These are phyloP conservation scores for Columba guinea DNA, from an alignment of 2,797 vertebrate species.

Conservation along the genomic window DNA sequence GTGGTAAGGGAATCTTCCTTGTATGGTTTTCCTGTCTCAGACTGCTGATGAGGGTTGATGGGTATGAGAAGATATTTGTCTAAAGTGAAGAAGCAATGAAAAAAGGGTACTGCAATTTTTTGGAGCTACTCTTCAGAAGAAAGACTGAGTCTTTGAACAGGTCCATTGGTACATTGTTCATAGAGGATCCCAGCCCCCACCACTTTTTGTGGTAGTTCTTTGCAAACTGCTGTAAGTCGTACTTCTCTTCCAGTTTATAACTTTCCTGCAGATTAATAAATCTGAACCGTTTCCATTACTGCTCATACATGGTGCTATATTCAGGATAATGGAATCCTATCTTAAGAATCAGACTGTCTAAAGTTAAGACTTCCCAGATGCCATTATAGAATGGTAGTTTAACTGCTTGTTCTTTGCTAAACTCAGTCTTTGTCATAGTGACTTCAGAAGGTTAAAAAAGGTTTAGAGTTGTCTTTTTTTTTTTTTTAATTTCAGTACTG, in stretches of 20 bases:
- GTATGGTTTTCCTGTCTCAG: background rate
- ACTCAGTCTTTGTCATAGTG: rapidly evolving
- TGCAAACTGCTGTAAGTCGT: background rate
- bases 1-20: background rate
- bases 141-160: background rate
- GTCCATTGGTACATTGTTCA: background rate
- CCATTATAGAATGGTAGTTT: background rate
- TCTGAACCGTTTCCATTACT: background rate
- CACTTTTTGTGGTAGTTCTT: background rate
- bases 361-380: background rate
- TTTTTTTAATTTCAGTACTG: background rate
- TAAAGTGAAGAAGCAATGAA: background rate
- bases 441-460: background rate
- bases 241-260: background rate
- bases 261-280: background rate
- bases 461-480: background rate
- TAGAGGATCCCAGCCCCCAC: background rate
- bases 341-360: background rate
- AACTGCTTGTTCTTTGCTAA: background rate
- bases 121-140: background rate
- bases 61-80: background rate
- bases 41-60: background rate
- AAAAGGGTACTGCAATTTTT: background rate
- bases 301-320: background rate
- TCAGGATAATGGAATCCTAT: background rate